Conservation (phyloP, 1,140 invertebrate genomes). For the Psix sp. region DNA sequence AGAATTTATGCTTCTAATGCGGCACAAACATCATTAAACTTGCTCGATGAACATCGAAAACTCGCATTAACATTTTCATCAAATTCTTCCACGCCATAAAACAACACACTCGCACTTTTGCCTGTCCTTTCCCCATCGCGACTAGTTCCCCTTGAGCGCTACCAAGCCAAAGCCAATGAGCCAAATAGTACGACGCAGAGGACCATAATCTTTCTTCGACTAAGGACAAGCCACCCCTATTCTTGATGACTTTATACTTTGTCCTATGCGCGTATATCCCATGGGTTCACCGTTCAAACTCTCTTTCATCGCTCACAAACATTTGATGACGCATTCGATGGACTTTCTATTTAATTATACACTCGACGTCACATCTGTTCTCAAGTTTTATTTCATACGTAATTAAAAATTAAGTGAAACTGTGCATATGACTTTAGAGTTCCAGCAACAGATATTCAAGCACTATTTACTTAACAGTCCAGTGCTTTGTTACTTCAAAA, state of each 20-base stretch:
- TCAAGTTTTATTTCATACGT: slow-evolving; percentile 22
- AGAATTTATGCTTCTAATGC: slow-evolving; percentile 41
- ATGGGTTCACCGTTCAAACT: slow-evolving; percentile 36
- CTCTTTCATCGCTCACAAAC: slow-evolving; percentile 37
- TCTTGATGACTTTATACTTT: slow-evolving; percentile 58
- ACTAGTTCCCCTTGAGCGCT: slow-evolving; percentile 17
- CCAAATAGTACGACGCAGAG: slow-evolving; percentile 57
- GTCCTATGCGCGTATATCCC: slow-evolving; percentile 30
- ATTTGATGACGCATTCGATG: slow-evolving; percentile 56
- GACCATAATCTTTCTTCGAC: slow-evolving; percentile 60
- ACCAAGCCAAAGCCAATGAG: slow-evolving; percentile 55
- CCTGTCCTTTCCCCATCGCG: slow-evolving; percentile 25
- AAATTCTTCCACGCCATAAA: slow-evolving; percentile 67
- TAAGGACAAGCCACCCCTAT: slow-evolving; percentile 53
- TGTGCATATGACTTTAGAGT: too few species aligned
- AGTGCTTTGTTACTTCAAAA: too few species aligned
- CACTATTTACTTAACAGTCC: too few species aligned
- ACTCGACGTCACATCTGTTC: slow-evolving; percentile 47
- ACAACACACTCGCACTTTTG: slow-evolving; percentile 60
- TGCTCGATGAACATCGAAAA: slow-evolving; percentile 51
- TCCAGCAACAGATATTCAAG: too few species aligned
- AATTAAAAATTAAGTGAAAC: slow-evolving; percentile 19
- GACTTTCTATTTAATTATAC: slow-evolving; percentile 57
- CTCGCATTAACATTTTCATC: slow-evolving; percentile 67
- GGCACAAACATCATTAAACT: slow-evolving; percentile 49